These are phyloP conservation scores for Melieria picta DNA, from an alignment of 2,888 invertebrate genomes.

Conservation along the genomic window DNA sequence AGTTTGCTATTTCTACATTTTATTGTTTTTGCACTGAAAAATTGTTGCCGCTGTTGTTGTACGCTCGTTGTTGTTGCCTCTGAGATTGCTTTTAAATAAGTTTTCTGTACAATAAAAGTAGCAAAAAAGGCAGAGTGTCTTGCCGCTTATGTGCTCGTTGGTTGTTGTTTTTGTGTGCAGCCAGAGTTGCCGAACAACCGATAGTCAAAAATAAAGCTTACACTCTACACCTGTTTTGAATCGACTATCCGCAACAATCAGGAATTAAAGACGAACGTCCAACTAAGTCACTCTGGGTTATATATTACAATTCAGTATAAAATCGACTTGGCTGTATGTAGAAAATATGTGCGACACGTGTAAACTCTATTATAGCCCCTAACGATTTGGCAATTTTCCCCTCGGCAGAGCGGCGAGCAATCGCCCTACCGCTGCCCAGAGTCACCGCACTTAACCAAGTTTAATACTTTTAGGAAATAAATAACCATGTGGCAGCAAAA, in stretches of 20 bases:
- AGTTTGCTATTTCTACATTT: constrained; percentile 1
- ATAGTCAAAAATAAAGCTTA: no score
- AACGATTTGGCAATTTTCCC: no score
- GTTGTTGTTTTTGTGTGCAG: no score
- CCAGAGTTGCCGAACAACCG: no score
- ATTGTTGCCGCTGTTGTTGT: constrained; percentile 3
- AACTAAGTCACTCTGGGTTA: no score
- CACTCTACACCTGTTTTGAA: no score
- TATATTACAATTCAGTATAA: not conserved
- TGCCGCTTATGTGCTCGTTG: not conserved
- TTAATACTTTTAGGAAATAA: constrained; percentile 37
- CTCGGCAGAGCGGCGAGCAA: no score
- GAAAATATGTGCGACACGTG: no score
- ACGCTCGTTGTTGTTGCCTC: constrained; percentile 26
- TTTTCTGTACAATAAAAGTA: constrained; percentile 20
- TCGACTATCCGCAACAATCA: no score
- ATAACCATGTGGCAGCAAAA: constrained; percentile 30
- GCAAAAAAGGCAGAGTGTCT: not conserved
- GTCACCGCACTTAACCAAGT: constrained; percentile 22
- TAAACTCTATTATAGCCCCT: no score
- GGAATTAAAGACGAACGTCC: no score
- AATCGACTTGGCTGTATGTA: not conserved
- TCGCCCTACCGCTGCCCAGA: not conserved
- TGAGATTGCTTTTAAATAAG: constrained; percentile 42
- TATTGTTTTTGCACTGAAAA: constrained; percentile 4